These are phyloP conservation scores for Allolobophora icterica DNA, from an alignment of 2,888 invertebrate genomes.

Conservation along the genomic window DNA sequence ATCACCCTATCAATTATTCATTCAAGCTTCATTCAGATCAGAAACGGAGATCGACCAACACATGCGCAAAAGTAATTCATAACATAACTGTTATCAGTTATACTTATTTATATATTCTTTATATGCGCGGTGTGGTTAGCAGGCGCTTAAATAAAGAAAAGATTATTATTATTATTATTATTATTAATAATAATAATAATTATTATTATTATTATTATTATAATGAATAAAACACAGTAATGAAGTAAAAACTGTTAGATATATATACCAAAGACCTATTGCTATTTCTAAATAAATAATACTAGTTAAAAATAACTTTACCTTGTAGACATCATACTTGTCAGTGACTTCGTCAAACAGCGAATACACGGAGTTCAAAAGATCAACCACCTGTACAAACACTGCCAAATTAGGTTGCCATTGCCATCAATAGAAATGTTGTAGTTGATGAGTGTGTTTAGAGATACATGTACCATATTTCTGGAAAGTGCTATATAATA, in stretches of 20 bases:
- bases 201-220: too few species aligned
- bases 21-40: background rate
- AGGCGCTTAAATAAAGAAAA: too few species aligned
- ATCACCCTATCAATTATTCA: background rate
- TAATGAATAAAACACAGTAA: too few species aligned
- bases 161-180: too few species aligned
- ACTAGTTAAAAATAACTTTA: background rate
- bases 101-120: too few species aligned
- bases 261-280: background rate
- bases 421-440: background rate
- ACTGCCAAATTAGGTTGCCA: background rate
- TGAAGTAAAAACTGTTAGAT: background rate
- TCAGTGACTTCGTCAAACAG: slow-evolving; percentile 37
- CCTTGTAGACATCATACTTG: slow-evolving; percentile 41
- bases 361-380: slow-evolving; percentile 40
- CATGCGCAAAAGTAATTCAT: too few species aligned
- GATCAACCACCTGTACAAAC: slow-evolving; percentile 25
- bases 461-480: background rate
- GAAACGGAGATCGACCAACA: too few species aligned
- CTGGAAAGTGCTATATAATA: too few species aligned
- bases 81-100: too few species aligned
- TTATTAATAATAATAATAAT: too few species aligned
- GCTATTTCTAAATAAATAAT: background rate
- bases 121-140: too few species aligned
- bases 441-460: background rate